Evolutionary conservation across 1,140 invertebrate species (phyloP), one percentile per base, ranked within the genome.

Genomic region (Dendrolimus kikuchii): DNA sequence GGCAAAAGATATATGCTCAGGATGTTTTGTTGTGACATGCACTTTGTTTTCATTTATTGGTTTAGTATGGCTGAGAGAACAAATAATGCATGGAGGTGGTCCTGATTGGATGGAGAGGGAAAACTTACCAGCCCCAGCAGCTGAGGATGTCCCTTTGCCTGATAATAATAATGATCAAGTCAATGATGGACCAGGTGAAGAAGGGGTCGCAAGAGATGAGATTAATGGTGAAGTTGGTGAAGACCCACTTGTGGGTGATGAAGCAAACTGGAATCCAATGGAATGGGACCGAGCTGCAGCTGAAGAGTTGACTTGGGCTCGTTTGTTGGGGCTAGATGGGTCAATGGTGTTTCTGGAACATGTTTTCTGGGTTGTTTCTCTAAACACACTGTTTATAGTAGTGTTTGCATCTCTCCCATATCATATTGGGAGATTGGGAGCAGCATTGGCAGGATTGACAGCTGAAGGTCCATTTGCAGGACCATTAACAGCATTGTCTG

Each of bases 251-350:
- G 91, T 88, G n/a, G 92, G 90, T 3, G 94, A 95, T 87, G 97
- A 98, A 77, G 95, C 94, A 36, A 98, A 98, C 68, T 99, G 97
- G 97, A 99, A 99, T 88, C 96, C 96, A 2, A 97, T 99, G 90
- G 97, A 99, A 72, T 99, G 98, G 97, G 98, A 99, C 77, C 88
- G 98, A 66, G 97, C 96, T 36, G 97, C 96, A 36, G 96, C 95
- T 38, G 98, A 99, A 71, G 98, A 99, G 80, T 81, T 99, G 2
- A 99, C 98, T 0, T 99, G 98, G 98, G 98, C 99, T 78, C 89
- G 98, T 66, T 88, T 99, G 2, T 88, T 99, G 0, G 98, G 98
- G 3, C 86, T 99, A 2, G 98, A 99, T 89, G 98, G 98, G 0
- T 99, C 98, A 0, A 90, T 99, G 38, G 93, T 98, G 8, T 99